These are phyloP conservation scores for Pyralis farinalis DNA, from an alignment of 2,888 invertebrate genomes.

Conservation along the genomic window DNA sequence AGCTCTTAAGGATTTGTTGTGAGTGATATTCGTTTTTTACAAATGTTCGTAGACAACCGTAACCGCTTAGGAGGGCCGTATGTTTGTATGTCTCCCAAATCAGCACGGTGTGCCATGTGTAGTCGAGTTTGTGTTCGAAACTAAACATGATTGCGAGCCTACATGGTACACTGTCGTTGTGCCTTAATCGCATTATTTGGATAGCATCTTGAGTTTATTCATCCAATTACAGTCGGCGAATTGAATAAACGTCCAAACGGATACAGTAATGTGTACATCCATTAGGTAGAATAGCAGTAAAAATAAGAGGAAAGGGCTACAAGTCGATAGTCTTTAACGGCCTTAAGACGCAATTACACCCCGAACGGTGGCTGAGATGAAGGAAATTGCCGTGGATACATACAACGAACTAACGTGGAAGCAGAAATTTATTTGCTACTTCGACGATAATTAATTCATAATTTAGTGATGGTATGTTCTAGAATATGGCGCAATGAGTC, in stretches of 20 bases:
- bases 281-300: conserved; percentile 9
- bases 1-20: too few relatives aligned
- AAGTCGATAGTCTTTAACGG: conserved; percentile 19
- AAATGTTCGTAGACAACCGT: too few relatives aligned
- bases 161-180: too few relatives aligned
- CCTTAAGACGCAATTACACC: conserved; percentile 22
- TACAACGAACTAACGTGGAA: conserved; percentile 1
- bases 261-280: conserved; percentile 10
- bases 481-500: neutral
- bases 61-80: too few relatives aligned
- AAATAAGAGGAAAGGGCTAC: conserved; percentile 20
- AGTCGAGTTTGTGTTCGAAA: too few relatives aligned
- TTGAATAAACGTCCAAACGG: conserved; percentile 8
- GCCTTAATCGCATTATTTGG: conserved; percentile 1
- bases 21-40: too few relatives aligned
- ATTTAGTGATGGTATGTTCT: neutral
- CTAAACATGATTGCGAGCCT: too few relatives aligned
- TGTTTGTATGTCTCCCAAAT: too few relatives aligned
- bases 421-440: neutral
- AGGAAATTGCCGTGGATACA: conserved; percentile 9
- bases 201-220: conserved; percentile 4
- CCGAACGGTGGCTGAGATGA: conserved; percentile 4
- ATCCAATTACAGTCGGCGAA: conserved; percentile 7
- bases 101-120: too few relatives aligned
- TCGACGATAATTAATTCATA: neutral